Base-by-base conservation (phyloP, 2,113 vertebrate species). In the Petrocephalus zakoni region DNA sequence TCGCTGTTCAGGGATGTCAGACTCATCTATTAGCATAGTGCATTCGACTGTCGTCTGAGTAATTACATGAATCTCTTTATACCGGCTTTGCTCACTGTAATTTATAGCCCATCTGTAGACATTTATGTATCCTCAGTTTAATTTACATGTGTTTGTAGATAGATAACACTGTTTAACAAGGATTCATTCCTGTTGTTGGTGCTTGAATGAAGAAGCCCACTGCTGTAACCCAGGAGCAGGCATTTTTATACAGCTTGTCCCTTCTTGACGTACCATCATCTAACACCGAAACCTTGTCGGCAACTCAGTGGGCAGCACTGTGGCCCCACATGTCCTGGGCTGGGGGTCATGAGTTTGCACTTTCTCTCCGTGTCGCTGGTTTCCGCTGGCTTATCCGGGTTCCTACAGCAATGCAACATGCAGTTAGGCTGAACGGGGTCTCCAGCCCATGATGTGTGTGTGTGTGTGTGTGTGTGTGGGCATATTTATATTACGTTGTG, bases 61-160 rank as follows among this genome's bases (percentile, higher is more conserved):
- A 83, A 49, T 83, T 49, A 83, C 46, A n/a, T 47, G 81, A n/a
- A 46, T 86, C n/a, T 55, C n/a, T 86, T 86, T 86, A 52, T 55
- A 86, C 52, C 49, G 29, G 51, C 21, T 29, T 86, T 55, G 84
- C n/a, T 86, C 84, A 55, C 15, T 86, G 49, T 86, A 55, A 86
- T 86, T 86, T 55, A 55, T n/a, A 86, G 29, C 22, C 49, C 84
- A 34, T 55, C 84, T 52, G 49, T 29, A 55, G 52, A 56, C 52
- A 53, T 22, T 83, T 83, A n/a, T 83, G 81, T 83, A 49, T 83
- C 52, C 25, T 53, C 29, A 25, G 84, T 56, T 86, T 86, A 85
- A 86, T 86, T 86, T 86, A 56, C 84, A 86, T 86, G 25, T 49
- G 49, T 29, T 86, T 83, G 46, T 83, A 49, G 81, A 49, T 83